A percentile compares a stretch with the other conserved stretches of the same genome.
Conservation (phyloP, 2,797 vertebrate genomes). For the Chelonia mydas region DNA sequence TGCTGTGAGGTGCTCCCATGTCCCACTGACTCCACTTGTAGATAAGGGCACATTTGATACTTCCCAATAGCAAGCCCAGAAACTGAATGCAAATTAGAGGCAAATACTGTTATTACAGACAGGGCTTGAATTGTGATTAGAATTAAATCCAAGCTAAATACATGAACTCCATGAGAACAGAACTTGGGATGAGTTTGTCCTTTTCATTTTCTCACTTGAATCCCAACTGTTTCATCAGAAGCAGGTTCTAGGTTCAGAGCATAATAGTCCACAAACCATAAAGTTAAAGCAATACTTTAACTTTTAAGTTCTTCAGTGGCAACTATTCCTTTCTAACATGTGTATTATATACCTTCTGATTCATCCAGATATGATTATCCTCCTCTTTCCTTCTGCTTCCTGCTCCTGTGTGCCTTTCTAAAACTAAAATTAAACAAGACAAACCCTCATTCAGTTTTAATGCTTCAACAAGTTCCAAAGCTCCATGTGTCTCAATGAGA, state of each 20-base stretch:
- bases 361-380: neutral
- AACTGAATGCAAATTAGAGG: constrained; percentile 62
- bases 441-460: neutral
- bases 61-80: neutral
- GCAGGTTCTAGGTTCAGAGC: neutral
- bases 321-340: constrained; percentile 6
- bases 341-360: constrained; percentile 7
- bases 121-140: constrained; percentile 56
- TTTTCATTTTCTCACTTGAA: constrained; percentile 17
- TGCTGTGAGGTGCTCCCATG: neutral
- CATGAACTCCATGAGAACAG: neutral
- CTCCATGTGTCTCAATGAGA: neutral
- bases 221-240: constrained; percentile 36
- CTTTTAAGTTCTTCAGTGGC: neutral
- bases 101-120: constrained; percentile 48
- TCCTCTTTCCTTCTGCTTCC: neutral
- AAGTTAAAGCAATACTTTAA: constrained; percentile 10
- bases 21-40: constrained; percentile 54
- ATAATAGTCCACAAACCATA: constrained; percentile 4
- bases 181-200: constrained; percentile 33
- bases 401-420: neutral
- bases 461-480: neutral
- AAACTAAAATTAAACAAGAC: neutral
- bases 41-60: constrained; percentile 40
- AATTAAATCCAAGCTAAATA: constrained; percentile 47